Evolutionary conservation across 2,888 invertebrate species (phyloP), one percentile per base, ranked within the genome.

Genomic region (Liodrosophila aerea): DNA sequence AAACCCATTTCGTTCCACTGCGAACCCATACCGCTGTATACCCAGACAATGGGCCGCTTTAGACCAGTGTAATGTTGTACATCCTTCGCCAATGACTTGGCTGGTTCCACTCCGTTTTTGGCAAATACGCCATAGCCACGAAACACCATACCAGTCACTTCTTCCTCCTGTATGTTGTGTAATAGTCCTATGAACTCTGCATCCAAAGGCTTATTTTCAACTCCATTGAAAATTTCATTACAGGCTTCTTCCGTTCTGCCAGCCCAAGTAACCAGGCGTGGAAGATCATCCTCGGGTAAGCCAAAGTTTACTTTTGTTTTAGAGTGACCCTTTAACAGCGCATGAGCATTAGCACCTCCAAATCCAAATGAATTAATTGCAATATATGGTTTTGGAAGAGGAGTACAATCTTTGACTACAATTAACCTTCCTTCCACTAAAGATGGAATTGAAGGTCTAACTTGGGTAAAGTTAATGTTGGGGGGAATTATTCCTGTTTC

Each of bases 301-400:
- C 92, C 93, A 1, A 91, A 90, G 86, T 94, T 94, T 0, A 43
- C n/a, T 50, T 90, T 90, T 0, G 76, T 16, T 44, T 89, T 90
- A 0, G 75, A 62, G 41, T 53, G 51, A 0, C 76, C 87, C 39
- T 76, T 80, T 0, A 90, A 53, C 0, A 90, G 60, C 0, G 87
- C 87, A 67, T 90, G 90, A 40, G 94, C 94, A 85, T 97, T 97
- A 2, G 95, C 94, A 0, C 98, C 98, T 22, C 98, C 98, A 87
- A 98, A 98, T 0, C 98, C 98, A 88, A 98, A 98, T 7, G 96
- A 97, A 91, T 96, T 98, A 18, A 98, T 92, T 2, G 95, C 97
- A 16, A 94, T 93, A 85, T 94, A 91, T 13, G 95, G 95, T 27
- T 94, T 94, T 29, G 92, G 90, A 92, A 96, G 94, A 0, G 92